phyloP scores from a whole-genome alignment of 1,140 invertebrate genomes.

The Cardiocondyla obscurior region DNA sequence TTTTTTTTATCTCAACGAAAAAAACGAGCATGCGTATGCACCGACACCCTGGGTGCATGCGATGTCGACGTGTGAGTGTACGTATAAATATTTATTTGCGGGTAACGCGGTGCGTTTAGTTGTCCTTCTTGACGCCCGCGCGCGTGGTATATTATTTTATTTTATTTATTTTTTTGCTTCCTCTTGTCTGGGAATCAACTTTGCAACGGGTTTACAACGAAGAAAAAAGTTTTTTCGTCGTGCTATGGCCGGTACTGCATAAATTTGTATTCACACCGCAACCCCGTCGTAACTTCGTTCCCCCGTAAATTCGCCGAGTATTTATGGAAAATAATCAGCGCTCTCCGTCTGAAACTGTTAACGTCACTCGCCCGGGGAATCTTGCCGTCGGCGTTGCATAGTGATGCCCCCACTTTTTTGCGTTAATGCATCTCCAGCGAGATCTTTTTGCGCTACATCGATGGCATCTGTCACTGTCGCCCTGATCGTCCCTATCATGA shows the following conservation, averaged over 20 bases:
- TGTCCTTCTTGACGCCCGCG: background rate
- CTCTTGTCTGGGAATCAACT: constrained; percentile 31
- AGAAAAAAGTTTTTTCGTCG: constrained; percentile 42
- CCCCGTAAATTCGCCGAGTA: constrained; percentile 25
- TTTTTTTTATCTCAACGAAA: constrained; percentile 26
- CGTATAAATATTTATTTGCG: constrained; percentile 65
- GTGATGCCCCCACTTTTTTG: constrained; percentile 16
- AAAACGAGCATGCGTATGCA: background rate
- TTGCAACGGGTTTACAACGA: constrained; percentile 36
- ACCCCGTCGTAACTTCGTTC: background rate
- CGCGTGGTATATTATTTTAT: constrained; percentile 39
- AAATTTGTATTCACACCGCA: constrained; percentile 39
- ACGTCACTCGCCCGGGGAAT: constrained; percentile 13
- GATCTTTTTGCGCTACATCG: background rate
- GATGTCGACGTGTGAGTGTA: constrained; percentile 52
- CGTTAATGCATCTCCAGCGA: constrained; percentile 24
- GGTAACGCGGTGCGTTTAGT: constrained; percentile 39
- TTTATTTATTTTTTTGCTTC: background rate
- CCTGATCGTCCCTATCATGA: constrained; percentile 60
- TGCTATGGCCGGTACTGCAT: background rate
- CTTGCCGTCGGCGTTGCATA: background rate
- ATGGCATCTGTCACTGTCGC: constrained; percentile 61
- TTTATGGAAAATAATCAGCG: constrained; percentile 41
- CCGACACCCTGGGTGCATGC: constrained; percentile 13
- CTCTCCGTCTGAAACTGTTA: constrained; percentile 22